Base-by-base conservation (phyloP, 2,113 vertebrate genomes). In the Gallinago media region DNA sequence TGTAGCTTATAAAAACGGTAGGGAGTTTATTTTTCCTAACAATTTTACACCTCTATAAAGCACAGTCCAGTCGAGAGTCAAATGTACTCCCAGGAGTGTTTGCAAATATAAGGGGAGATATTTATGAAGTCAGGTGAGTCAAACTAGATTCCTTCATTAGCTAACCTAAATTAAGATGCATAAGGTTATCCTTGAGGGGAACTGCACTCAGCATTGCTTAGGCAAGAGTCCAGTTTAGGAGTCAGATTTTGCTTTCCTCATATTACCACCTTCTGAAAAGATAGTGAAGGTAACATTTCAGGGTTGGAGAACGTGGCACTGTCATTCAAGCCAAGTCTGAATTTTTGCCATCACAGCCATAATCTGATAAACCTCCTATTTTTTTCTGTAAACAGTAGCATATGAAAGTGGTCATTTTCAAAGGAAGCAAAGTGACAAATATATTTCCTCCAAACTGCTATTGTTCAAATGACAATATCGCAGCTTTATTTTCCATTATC, bases 161-260 rank as follows among this genome's bases (percentile, higher is more conserved):
- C 22, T 50, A 88, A 68, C 12, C 17, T 15, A 58, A 3, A 25
- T n/a, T 19, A 21, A 88, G 13, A 31, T 58, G 2, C 4, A 21
- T 34, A 49, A 92, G 4, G 4, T 70, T 52, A 84, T 61, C 38
- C 31, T 65, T 58, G 22, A 54, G 54, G 71, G 47, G 95, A 79
- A 44, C 29, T 38, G 34, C 23, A 74, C 42, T 61, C 38, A 67
- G 16, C 8, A 27, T 44, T 84, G 22, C 27, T 88, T 70, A 78
- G 38, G 42, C 46, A 86, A 82, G 22, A 75, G 18, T 54, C 19
- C n/a, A 85, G 32, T 1, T 25, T 68, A 68, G 81, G 36, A 91
- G 73, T 93, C 81, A 90, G 86, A 78, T 84, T 96, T 90, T 92
- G 79, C 79, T 96, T 96, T 97, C 91, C 87, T 95, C 61, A 61